Conservation (phyloP, 2,113 vertebrate species). For the Datnioides undecimradiatus region DNA sequence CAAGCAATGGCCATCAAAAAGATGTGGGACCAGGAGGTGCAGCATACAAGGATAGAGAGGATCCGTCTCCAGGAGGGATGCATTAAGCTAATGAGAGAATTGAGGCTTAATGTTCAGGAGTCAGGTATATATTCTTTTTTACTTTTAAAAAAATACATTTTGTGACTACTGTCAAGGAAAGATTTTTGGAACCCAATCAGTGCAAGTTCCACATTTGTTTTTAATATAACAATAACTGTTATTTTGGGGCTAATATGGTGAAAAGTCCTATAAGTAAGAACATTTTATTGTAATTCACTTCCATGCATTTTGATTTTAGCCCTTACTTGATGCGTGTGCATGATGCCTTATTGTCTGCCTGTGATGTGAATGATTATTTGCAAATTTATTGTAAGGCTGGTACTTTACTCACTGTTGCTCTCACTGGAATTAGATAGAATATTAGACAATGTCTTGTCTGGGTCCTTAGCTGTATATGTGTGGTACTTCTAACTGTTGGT, state of each 20-base stretch:
- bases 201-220: background rate
- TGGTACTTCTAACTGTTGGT: background rate
- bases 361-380: background rate
- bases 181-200: background rate
- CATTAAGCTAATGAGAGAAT: slow-evolving; percentile 55
- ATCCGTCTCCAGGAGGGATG: slow-evolving; percentile 63
- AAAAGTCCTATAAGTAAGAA: background rate
- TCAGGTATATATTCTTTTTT: slow-evolving; percentile 35
- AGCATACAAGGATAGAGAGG: slow-evolving; percentile 32
- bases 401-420: background rate
- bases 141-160: background rate
- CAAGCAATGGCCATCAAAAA: slow-evolving; percentile 49
- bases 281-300: background rate
- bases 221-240: background rate
- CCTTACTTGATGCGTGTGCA: no score
- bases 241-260: background rate
- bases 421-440: background rate
- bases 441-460: background rate
- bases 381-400: background rate
- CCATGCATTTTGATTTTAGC: background rate
- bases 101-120: slow-evolving; percentile 51
- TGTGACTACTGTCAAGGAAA: background rate
- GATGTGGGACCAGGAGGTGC: slow-evolving; percentile 49
- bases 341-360: no score
- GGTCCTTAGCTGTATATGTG: background rate